Conservation (phyloP, 2,797 vertebrate species). For the Alcedo quadribrachys region DNA sequence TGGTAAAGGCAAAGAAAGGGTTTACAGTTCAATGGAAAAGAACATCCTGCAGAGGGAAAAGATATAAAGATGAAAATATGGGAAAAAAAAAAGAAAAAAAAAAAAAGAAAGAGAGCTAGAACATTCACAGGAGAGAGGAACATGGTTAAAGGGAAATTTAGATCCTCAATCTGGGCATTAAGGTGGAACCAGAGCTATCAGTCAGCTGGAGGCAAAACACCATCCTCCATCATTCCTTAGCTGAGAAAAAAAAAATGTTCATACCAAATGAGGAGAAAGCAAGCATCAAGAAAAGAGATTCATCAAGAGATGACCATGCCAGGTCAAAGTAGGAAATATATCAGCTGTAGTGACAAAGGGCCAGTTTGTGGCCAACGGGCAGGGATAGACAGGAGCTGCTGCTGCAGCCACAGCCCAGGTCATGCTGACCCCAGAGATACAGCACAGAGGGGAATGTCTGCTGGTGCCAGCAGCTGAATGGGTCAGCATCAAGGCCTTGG, state of each 20-base stretch:
- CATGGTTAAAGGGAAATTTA: not conserved
- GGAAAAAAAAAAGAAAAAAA: not conserved
- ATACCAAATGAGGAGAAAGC: not conserved
- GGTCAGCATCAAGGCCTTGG: not conserved
- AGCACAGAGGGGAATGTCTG: fast-evolving
- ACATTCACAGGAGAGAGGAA: not conserved
- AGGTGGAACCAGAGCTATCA: not conserved
- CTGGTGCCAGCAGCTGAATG: not conserved
- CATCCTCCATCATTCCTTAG: not conserved
- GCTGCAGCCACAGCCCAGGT: not conserved
- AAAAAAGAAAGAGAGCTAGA: not conserved
- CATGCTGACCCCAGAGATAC: not conserved
- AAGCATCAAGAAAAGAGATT: not conserved
- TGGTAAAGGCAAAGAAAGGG: not conserved
- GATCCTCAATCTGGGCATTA: not conserved
- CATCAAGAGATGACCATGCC: not conserved
- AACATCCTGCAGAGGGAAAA: not conserved
- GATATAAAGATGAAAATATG: not conserved
- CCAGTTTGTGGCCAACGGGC: not conserved
- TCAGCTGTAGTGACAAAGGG: not conserved
- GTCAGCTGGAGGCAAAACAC: not conserved
- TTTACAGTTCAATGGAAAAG: not conserved
- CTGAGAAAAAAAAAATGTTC: not conserved
- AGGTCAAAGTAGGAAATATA: not conserved
- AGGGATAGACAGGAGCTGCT: not conserved